Evolutionary conservation across 2,797 vertebrate genomes (phyloP).

Genomic region (Babyrousa celebensis): DNA sequence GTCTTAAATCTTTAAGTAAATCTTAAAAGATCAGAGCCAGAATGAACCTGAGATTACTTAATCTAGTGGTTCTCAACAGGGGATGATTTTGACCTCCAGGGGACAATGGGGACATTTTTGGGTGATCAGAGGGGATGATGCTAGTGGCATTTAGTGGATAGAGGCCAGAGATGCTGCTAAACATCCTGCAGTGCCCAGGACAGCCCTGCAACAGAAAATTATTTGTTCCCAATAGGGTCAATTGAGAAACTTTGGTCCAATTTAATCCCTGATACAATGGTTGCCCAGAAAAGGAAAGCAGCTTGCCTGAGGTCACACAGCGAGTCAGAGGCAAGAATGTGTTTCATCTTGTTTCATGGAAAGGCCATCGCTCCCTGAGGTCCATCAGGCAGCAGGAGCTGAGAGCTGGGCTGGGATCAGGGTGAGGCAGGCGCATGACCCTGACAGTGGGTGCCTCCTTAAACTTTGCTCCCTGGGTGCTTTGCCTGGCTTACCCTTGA

Average conservation of each 20-base stretch:
- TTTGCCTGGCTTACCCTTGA: background rate
- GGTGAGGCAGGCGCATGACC: background rate
- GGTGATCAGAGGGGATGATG: background rate
- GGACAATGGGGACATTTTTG: background rate
- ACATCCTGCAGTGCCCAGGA: background rate
- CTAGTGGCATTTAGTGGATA: too few relatives aligned
- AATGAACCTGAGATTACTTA: constrained; percentile 7
- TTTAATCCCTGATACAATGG: background rate
- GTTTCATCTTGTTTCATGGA: background rate
- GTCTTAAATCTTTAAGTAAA: background rate
- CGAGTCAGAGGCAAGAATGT: background rate
- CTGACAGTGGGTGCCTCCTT: background rate
- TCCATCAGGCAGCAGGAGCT: background rate
- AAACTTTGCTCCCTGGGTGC: too few relatives aligned
- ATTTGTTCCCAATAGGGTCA: too few relatives aligned
- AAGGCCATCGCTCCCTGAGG: background rate
- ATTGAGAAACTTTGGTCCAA: background rate
- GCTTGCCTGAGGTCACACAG: background rate
- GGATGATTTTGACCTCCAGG: background rate
- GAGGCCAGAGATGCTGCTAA: background rate
- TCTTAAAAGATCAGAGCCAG: background rate
- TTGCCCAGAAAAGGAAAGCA: background rate
- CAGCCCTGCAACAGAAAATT: background rate
- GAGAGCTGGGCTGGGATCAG: background rate
- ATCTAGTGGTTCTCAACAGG: background rate